These are phyloP conservation scores for Adelosebastes latens DNA, from an alignment of 2,797 vertebrate species.

Conservation along the genomic window DNA sequence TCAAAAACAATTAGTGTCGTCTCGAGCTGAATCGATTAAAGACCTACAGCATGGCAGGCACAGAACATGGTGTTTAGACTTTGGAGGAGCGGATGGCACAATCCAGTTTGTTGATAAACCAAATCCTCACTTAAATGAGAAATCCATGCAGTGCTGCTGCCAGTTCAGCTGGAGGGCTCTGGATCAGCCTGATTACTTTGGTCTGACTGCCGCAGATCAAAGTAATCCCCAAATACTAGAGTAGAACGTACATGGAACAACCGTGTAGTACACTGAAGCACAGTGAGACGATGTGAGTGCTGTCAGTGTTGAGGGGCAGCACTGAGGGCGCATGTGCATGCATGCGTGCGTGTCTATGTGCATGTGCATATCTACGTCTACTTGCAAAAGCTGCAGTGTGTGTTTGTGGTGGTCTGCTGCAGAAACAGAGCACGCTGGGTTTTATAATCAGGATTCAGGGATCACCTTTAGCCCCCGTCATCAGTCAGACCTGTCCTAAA, in stretches of 20 bases:
- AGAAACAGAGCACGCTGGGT: slow-evolving; percentile 30
- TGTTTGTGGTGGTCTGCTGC: neutral
- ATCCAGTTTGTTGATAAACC: slow-evolving; percentile 68
- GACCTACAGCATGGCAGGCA: slow-evolving; percentile 7
- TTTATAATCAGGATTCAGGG: slow-evolving; percentile 65
- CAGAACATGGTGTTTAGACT: slow-evolving; percentile 30
- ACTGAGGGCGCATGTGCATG: neutral
- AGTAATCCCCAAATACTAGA: slow-evolving; percentile 72
- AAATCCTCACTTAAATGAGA: slow-evolving; percentile 74
- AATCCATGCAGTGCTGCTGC: slow-evolving; percentile 59
- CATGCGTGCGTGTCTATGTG: neutral
- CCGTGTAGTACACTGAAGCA: slow-evolving; percentile 27
- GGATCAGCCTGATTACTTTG: slow-evolving; percentile 78
- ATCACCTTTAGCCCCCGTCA: slow-evolving; percentile 67
- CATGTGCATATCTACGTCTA: neutral
- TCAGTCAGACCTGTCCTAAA: slow-evolving; percentile 67
- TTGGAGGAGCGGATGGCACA: slow-evolving; percentile 33
- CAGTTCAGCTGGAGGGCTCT: slow-evolving; percentile 67
- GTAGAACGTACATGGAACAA: slow-evolving; percentile 43
- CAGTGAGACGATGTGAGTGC: neutral
- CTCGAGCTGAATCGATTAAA: slow-evolving; percentile 34
- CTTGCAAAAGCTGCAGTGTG: neutral
- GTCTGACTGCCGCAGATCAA: slow-evolving; percentile 70
- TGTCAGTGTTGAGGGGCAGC: neutral
- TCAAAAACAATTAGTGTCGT: slow-evolving; percentile 48